phyloP scores from a whole-genome alignment of 2,888 invertebrate species.

The Kuschelorhynchus macadamiae region DNA sequence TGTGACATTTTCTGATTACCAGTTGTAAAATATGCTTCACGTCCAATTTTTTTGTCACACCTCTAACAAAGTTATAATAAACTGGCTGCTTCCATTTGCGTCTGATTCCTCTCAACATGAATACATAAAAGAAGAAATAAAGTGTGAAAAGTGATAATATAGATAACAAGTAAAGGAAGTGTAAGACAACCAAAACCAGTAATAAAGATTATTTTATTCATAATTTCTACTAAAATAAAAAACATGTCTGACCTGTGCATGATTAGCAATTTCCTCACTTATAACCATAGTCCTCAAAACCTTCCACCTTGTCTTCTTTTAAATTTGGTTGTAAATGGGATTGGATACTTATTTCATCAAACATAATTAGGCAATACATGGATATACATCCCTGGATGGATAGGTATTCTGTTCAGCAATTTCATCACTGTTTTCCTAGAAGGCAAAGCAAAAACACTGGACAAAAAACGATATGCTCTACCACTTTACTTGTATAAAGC shows the following conservation, averaged over 20 bases:
- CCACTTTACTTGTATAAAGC: conserved; percentile 50
- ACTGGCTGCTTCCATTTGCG: conserved; percentile 42
- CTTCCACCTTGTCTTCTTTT: conserved; percentile 2
- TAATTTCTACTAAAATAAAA: too few relatives aligned
- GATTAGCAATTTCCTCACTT: conserved; percentile 14
- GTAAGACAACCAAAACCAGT: too few relatives aligned
- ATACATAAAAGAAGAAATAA: conserved; percentile 38
- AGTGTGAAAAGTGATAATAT: too few relatives aligned
- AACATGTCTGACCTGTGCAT: conserved; percentile 20
- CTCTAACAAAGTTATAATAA: too few relatives aligned
- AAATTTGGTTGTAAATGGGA: conserved; percentile 39
- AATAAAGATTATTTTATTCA: too few relatives aligned
- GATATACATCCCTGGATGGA: conserved; percentile 44
- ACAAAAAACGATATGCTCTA: conserved; percentile 43
- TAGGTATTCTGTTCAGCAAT: conserved; percentile 46
- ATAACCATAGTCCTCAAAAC: conserved; percentile 38
- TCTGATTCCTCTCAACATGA: conserved; percentile 29
- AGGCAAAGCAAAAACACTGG: too few relatives aligned
- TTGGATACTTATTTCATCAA: conserved; percentile 31
- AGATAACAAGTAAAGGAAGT: too few relatives aligned
- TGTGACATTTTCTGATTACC: conserved; percentile 19
- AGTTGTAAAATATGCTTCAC: conserved; percentile 16
- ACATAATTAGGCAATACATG: too few relatives aligned
- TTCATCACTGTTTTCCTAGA: conserved; percentile 43
- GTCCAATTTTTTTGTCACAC: conserved; percentile 36